Evolutionary conservation across 2,113 vertebrate genomes (phyloP), one percentile per base, ranked within the genome.

Genomic region (Colossoma macropomum): DNA sequence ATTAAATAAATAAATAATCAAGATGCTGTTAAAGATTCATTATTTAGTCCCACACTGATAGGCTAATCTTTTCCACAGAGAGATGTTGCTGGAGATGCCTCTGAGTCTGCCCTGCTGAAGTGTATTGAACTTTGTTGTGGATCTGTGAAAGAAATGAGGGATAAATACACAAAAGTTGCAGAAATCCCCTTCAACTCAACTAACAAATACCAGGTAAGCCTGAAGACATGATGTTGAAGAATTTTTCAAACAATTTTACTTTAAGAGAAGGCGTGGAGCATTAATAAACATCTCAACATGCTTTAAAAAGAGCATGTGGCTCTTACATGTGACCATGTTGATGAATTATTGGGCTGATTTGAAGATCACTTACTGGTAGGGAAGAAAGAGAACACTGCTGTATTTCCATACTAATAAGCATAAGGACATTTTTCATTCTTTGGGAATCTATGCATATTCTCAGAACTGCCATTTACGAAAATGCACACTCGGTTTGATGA

Each of bases 101-200:
- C 84, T 27, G 87, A 88, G 76, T 88, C 87, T 28, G 85, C 87
- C 13, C 82, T 88, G 34, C 41, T 88, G 45, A 84, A 88, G 54
- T 88, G 87, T 77, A 88, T 88, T 65, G 87, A 88, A 80, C 84
- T 86, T 56, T 88, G 87, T 80, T 88, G 87, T 81, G 87, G 85
- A 81, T 84, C 87, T 45, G 85, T 88, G 34, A 88, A 86, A 73
- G 87, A 82, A 0, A 86, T 88, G 79, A 88, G 87, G 69, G 84
- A 88, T 5, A 86, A 73, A 65, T 69, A 84, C 68, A 15, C n/a
- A 6, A 88, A 88, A 82, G 52, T 76, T 9, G 63, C 79, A 0
- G 87, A 88, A 82, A 88, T 88, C 28, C 87, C 87, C 30, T 88
- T 88, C 45, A 88, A 88, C 41, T 88, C 87, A 23, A 88, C 84